Evolutionary conservation across 2,888 invertebrate species (phyloP), one percentile per base, ranked within the genome.

Genomic region (Chorisops tibialis): DNA sequence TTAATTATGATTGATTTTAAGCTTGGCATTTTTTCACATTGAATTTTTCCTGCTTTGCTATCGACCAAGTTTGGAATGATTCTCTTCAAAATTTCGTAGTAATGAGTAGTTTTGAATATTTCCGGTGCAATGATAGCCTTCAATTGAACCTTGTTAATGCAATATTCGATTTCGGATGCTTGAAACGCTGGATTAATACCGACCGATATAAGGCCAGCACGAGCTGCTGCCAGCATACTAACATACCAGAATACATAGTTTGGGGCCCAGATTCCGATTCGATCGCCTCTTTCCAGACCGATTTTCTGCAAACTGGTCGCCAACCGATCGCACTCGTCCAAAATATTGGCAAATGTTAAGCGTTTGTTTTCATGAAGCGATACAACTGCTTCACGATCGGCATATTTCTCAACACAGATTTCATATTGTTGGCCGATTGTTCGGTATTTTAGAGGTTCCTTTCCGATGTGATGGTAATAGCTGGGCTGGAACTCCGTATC

Each of bases 221-320:
- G 83, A 0, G 87, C 84, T 1, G 87, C 84, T 0, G 88, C 92
- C 72, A 88, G 78, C 73, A 87, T 84, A 0, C 84, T 79, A 0
- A 91, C 69, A 63, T 87, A 82, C 93, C 93, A 95, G 71, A 91
- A 87, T 47, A 83, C 74, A 37, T 81, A 79, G 76, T 92, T 94
- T 0, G 91, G 90, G 0, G 87, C 85, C 88, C 90, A 92, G 19
- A 94, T 79, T 0, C 88, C 93, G 3, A 95, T 72, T 7, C 87
- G 77, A 71, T 94, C 93, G 0, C 91, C 91, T 24, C 77, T 81
- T 59, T 83, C 73, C 16, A 93, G 70, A 0, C 92, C 92, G 21
- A 90, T 69, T 39, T 83, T 81, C n/a, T 82, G 69, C 1, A 93
- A 79, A 1, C 89, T 89, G 1, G 87, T 86, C 0, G 91, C 91